Evolutionary conservation across 2,797 vertebrate species (phyloP).

Genomic region (Crenuchus spilurus): DNA sequence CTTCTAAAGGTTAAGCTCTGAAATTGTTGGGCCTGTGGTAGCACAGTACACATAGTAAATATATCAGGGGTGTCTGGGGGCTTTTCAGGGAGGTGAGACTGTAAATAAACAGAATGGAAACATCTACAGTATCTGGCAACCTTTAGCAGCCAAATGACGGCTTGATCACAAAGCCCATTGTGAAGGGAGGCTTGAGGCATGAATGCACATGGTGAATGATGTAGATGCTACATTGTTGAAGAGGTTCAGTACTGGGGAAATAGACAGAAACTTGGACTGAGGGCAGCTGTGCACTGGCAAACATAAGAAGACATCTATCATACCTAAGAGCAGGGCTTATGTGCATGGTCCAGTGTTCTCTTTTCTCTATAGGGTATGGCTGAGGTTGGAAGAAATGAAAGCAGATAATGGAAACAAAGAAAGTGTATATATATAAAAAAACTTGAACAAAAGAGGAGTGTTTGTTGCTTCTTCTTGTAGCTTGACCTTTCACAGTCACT

Average conservation of each 20-base stretch:
- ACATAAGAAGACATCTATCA: neutral
- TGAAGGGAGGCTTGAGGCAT: constrained; percentile 33
- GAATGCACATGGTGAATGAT: neutral
- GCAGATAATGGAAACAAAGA: neutral
- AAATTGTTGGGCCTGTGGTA: neutral
- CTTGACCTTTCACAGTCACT: neutral
- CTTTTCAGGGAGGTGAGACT: constrained; percentile 22
- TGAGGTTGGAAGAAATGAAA: neutral
- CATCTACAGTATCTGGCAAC: constrained; percentile 50
- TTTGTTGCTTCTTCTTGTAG: neutral
- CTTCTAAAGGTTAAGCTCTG: constrained; percentile 12
- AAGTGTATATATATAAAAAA: no score
- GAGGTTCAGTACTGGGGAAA: constrained; percentile 15
- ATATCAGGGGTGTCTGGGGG: constrained; percentile 2
- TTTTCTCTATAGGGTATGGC: neutral
- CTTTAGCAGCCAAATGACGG: constrained; percentile 15
- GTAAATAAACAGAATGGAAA: constrained; percentile 51
- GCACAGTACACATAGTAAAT: neutral
- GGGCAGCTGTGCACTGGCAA: neutral
- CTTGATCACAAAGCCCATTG: constrained; percentile 12
- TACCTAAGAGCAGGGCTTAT: neutral
- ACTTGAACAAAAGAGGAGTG: neutral
- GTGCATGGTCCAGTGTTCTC: no score
- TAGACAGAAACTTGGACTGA: neutral
- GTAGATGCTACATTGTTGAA: constrained; percentile 14